Percentiles rank a stretch among this genome's conserved stretches.
Conservation (phyloP, 2,797 vertebrate species). For the Saxicola maurus region DNA sequence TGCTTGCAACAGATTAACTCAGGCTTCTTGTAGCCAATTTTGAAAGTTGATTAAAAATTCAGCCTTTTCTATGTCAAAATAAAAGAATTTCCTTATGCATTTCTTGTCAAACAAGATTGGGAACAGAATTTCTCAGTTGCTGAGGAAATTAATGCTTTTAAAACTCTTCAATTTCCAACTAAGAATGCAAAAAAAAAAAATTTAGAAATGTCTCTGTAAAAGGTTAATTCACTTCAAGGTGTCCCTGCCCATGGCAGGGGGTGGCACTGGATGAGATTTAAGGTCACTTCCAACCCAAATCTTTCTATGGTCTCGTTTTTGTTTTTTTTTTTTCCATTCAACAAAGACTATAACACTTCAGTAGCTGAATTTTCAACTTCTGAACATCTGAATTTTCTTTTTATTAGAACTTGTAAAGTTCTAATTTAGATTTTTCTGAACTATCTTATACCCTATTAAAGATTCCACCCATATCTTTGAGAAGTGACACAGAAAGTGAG, state of each 20-base stretch:
- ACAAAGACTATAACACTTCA: background rate
- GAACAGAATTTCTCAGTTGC: background rate
- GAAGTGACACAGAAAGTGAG: background rate
- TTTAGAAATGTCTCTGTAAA: background rate
- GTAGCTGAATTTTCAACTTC: background rate
- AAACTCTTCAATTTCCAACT: background rate
- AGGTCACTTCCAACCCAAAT: background rate
- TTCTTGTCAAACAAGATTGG: background rate
- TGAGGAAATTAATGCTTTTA: background rate
- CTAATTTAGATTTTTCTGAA: background rate
- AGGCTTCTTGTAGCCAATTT: background rate
- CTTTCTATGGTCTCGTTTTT: too few species aligned
- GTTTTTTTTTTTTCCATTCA: background rate
- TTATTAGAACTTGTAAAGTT: background rate
- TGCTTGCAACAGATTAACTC: background rate
- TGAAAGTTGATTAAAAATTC: background rate
- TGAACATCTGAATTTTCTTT: background rate
- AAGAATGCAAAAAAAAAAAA: background rate
- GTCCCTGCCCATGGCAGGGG: background rate
- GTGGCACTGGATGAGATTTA: rapidly evolving
- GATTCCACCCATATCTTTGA: background rate
- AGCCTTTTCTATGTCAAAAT: background rate
- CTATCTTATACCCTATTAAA: background rate
- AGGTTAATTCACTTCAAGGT: background rate
- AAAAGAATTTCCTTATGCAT: background rate